Base-by-base conservation (phyloP, 2,888 invertebrate genomes). In the Syrphus vitripennis region DNA sequence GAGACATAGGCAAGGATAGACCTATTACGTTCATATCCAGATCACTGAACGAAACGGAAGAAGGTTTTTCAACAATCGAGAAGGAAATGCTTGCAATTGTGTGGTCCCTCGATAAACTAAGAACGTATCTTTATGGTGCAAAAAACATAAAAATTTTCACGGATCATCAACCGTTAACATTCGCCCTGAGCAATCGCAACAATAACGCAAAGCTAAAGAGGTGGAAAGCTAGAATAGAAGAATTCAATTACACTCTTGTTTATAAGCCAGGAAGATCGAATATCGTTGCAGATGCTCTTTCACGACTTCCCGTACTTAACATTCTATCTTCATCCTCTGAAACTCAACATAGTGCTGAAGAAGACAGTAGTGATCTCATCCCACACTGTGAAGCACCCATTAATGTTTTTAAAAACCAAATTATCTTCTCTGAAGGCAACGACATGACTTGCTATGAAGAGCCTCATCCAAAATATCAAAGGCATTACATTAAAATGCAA, bases 321-420 rank as follows among this genome's bases (percentile, higher is more conserved):
- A n/a, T n/a, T n/a, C n/a, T n/a, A n/a, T n/a, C n/a, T n/a, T n/a
- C n/a, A n/a, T n/a, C n/a, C n/a, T n/a, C n/a, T n/a, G n/a, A n/a
- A n/a, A n/a, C n/a, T n/a, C n/a, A n/a, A n/a, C 63, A 65, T 12
- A 75, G 63, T 63, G 74, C 63, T 9, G 74, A 57, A 76, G 67
- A 72, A 71, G 74, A 65, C 50, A 81, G 76, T 26, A 26, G 42
- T n/a, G 57, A 63, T 14, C 29, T 78, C 50, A 71, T 63, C 19
- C 70, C 78, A 42, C 45, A 78, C 50, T 63, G 71, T 37, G 78
- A 78, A 63, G 71, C 71, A 37, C 77, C 59, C 10, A 34, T 81
- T 14, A 78, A 86, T 26, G 74, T 77, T n/a, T 81, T 86, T n/a
- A n/a, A n/a, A n/a, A n/a, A n/a, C n/a, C n/a, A n/a, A n/a, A n/a